Evolutionary conservation across 2,888 invertebrate genomes (phyloP).

Genomic region (Loripinus fragilis): DNA sequence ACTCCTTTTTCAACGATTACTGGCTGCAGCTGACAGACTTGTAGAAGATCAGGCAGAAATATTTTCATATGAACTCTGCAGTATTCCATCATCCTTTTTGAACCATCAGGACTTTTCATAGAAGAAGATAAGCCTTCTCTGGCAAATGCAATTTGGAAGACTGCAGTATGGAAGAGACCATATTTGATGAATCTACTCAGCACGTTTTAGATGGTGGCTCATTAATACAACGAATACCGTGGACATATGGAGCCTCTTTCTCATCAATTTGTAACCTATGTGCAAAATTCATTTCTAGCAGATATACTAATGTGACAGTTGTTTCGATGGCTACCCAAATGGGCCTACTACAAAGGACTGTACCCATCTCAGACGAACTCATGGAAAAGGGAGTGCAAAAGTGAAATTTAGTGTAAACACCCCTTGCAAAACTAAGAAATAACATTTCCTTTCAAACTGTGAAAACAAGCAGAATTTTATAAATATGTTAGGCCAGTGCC

Average conservation of each 20-base stretch:
- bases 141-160: too few relatives aligned
- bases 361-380: constrained; percentile 9
- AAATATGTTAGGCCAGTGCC: not conserved
- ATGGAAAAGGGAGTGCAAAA: not conserved
- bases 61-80: constrained; percentile 17
- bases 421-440: not conserved
- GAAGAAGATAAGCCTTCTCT: not conserved
- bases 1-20: constrained; percentile 17
- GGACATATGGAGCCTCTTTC: constrained; percentile 12
- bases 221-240: constrained; percentile 58
- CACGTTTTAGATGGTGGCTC: constrained; percentile 39
- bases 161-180: not conserved
- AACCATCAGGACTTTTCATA: not conserved
- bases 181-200: not conserved
- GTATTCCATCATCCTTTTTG: constrained; percentile 9
- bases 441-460: not conserved
- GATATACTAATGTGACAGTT: not conserved
- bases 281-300: not conserved
- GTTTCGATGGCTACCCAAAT: constrained; percentile 21
- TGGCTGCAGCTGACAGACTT: constrained; percentile 6
- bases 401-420: not conserved
- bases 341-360: constrained; percentile 13
- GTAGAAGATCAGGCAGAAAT: not conserved
- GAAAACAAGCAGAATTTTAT: not conserved
- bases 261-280: not conserved